phyloP scores from a whole-genome alignment of 2,888 invertebrate species.

The Nomada lathburiana region DNA sequence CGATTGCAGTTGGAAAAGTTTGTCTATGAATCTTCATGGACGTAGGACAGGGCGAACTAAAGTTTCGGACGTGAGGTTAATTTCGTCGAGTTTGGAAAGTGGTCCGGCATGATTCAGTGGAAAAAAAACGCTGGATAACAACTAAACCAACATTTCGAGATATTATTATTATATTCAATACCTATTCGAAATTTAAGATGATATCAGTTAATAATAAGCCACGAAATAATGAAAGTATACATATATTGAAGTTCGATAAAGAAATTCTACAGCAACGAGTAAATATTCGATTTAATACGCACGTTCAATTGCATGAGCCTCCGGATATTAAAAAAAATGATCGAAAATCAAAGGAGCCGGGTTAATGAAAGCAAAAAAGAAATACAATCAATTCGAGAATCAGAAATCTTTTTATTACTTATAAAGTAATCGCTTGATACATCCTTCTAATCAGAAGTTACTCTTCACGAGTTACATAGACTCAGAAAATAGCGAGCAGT shows the following conservation, averaged over 20 bases:
- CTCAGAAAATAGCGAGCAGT: slow-evolving; percentile 55
- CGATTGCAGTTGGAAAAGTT: slow-evolving; percentile 13
- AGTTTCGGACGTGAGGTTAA: slow-evolving; percentile 19
- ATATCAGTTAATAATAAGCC: not conserved
- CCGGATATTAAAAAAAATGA: not conserved
- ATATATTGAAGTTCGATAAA: too few species aligned
- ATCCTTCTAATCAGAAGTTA: slow-evolving; percentile 57
- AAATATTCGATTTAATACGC: too few species aligned
- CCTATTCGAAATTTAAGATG: not conserved
- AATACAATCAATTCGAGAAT: slow-evolving; percentile 29
- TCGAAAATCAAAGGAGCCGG: not conserved
- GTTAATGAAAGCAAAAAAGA: not conserved
- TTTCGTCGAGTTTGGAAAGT: slow-evolving; percentile 9
- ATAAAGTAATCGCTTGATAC: slow-evolving; percentile 57
- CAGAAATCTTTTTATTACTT: slow-evolving; percentile 60
- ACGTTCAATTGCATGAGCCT: too few species aligned
- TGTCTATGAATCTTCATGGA: slow-evolving; percentile 14
- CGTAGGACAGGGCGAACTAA: not conserved
- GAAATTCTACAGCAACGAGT: too few species aligned
- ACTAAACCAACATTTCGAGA: slow-evolving; percentile 1
- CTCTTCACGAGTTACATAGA: slow-evolving; percentile 51
- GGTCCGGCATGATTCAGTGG: slow-evolving; percentile 1
- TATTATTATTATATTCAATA: not conserved
- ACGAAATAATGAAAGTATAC: not conserved
- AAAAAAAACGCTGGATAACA: not conserved